Evolutionary conservation across 37 sponge, comb jelly and placozoan species (phyloP).

Genomic region (Hexactinellida sp.): DNA sequence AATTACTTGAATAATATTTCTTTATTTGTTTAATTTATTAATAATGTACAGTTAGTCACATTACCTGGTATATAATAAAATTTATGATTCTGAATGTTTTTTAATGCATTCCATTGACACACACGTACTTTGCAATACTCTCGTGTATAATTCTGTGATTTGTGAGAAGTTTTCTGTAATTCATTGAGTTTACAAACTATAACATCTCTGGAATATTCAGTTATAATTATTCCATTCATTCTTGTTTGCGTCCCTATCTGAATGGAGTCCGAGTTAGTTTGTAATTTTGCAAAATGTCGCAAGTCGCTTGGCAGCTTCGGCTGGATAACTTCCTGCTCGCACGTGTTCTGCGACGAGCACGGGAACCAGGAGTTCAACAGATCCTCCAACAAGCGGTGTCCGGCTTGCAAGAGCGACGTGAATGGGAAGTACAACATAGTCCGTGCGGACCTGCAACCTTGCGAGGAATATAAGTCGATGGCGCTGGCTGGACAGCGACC

Average conservation of each 20-base stretch:
- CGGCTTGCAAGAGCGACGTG: conserved; percentile 69
- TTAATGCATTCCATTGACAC: no score
- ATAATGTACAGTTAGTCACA: no score
- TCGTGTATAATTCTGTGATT: no score
- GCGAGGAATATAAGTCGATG: conserved; percentile 91
- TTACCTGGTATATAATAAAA: no score
- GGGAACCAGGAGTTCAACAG: conserved; percentile 63
- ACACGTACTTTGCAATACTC: no score
- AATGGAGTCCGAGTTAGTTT: conserved; percentile 27
- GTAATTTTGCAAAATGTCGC: conserved; percentile 79
- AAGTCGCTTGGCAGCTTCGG: conserved; percentile 52
- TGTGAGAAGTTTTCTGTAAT: no score
- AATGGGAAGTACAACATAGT: conserved; percentile 60
- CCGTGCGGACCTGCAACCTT: conserved; percentile 54
- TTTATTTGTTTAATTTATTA: no score
- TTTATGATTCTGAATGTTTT: no score
- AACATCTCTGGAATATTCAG: no score
- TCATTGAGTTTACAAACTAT: no score
- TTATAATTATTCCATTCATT: no score
- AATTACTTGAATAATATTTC: no score
- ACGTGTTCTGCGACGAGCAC: conserved; percentile 90
- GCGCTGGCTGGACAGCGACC: conserved; percentile 78
- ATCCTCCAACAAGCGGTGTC: conserved; percentile 32
- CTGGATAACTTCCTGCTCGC: conserved; percentile 50
- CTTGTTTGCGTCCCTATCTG: not conserved